Evolutionary conservation across 2,797 vertebrate species (phyloP).

Genomic region (Anguilla anguilla): DNA sequence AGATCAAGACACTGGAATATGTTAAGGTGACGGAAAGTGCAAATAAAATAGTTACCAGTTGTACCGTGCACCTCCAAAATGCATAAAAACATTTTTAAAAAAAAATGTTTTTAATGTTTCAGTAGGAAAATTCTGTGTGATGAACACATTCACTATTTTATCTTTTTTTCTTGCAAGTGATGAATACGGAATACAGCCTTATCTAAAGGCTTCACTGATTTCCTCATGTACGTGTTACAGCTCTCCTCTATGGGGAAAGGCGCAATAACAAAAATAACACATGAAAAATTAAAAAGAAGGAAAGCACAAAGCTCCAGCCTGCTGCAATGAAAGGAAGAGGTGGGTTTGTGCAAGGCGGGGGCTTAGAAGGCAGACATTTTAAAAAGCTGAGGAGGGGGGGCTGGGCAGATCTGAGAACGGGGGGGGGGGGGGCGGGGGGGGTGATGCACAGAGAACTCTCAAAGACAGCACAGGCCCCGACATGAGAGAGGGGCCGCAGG

Average conservation of each 20-base stretch:
- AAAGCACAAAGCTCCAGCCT: background rate
- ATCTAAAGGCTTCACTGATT: background rate
- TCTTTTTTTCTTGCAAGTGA: background rate
- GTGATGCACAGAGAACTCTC: background rate
- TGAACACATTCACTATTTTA: no score
- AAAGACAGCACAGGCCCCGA: background rate
- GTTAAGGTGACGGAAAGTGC: background rate
- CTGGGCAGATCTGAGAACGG: background rate
- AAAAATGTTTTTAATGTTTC: background rate
- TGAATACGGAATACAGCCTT: background rate
- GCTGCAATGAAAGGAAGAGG: conserved; percentile 39
- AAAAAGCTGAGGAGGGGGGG: conserved; percentile 11
- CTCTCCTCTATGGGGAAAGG: conserved; percentile 73
- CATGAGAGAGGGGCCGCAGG: background rate
- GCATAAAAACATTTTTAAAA: background rate
- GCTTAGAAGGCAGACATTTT: conserved; percentile 27
- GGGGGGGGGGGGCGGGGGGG: background rate
- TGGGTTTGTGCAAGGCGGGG: conserved; percentile 46
- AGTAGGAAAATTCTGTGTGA: background rate
- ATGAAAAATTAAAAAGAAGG: conserved; percentile 43
- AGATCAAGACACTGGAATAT: background rate
- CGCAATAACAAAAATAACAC: conserved; percentile 57
- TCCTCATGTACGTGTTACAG: conserved; percentile 44
- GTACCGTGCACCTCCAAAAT: background rate
- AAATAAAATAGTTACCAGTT: background rate